Evolutionary conservation across 2,797 vertebrate genomes (phyloP).

Genomic region (Mustela erminea): DNA sequence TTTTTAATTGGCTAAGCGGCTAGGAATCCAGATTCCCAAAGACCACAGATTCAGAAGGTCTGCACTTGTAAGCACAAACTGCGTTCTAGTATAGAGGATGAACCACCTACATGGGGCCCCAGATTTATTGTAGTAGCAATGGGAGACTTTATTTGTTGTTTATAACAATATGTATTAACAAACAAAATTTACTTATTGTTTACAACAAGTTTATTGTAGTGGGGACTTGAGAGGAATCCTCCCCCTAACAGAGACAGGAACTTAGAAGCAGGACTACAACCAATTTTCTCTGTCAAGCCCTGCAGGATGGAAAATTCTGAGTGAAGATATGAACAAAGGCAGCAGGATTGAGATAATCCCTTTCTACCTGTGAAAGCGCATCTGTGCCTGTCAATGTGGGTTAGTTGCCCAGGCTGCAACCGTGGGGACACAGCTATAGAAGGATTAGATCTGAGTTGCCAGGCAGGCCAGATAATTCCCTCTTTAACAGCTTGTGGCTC

Average conservation of each 20-base stretch:
- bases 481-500: background rate
- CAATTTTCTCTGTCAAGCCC: background rate
- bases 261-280: background rate
- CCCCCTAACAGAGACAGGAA: background rate
- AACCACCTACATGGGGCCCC: background rate
- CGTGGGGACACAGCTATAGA: constrained; percentile 40
- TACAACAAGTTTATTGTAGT: background rate
- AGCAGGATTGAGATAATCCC: constrained; percentile 37
- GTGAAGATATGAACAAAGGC: constrained; percentile 61
- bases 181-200: too few species aligned
- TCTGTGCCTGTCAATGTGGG: constrained; percentile 20
- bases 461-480: constrained; percentile 40
- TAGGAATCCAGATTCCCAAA: background rate
- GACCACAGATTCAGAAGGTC: background rate
- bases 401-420: constrained; percentile 45
- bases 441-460: constrained; percentile 71
- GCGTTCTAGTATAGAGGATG: background rate
- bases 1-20: background rate
- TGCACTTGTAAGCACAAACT: background rate
- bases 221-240: background rate
- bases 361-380: constrained; percentile 55
- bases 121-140: background rate
- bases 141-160: background rate
- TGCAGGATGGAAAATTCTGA: constrained; percentile 60
- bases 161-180: background rate